Evolutionary conservation across 2,888 invertebrate genomes (phyloP), one percentile per base, ranked within the genome.

Genomic region (Ferrisia virgata): DNA sequence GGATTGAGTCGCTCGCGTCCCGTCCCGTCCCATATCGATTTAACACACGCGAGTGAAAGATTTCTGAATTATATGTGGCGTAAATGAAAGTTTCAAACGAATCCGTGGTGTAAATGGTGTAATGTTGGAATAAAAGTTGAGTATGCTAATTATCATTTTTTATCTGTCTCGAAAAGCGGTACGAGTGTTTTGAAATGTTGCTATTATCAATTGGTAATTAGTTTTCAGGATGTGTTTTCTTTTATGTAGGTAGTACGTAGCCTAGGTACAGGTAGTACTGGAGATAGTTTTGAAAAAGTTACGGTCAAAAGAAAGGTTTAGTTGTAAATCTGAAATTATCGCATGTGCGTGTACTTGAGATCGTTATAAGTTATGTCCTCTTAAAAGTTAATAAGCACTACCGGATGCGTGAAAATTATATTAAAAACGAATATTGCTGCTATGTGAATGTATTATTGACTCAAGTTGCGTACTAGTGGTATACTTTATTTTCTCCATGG

Each of bases 171-270:
- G 58, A 64, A 28, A 64, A 28, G 64, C 28, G 15, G 64, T 64
- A 64, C 64, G 64, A 28, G 28, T 64, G 15, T 64, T 64, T 64
- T 64, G 64, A 64, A 64, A 64, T 64, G 64, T 64, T 64, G 64
- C 64, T 64, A 64, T 64, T 64, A 64, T 64, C 64, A 64, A 64
- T 64, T 64, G 64, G 64, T 64, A 64, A 64, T 64, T 64, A 64
- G 64, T 64, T 28, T 64, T 64, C 64, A 64, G 64, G 64, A 64
- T 64, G 64, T 64, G 64, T 64, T 64, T n/a, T 25, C 64, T 9
- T 64, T 64, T 64, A 64, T 13, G 64, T 64, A 64, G 64, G 64
- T 64, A 31, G 64, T 64, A 64, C 31, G 58, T 39, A 39, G n/a
- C 25, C 15, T 64, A 28, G 25, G 64, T 64, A 28, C 28, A 64